phyloP scores from a whole-genome alignment of 2,888 invertebrate genomes.

The Morpho deidamia region DNA sequence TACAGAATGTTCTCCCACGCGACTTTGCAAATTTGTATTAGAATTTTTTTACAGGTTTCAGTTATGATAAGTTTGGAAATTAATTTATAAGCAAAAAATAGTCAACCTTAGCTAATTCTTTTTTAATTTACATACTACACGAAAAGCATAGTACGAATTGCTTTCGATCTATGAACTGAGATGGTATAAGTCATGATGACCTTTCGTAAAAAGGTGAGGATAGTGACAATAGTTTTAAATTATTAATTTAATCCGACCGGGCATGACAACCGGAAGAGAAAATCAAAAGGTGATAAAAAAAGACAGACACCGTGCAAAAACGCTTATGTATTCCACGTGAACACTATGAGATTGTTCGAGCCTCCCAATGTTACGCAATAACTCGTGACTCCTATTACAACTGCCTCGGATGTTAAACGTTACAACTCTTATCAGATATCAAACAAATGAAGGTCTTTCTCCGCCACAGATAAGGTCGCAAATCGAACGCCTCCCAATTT shows the following conservation, averaged over 20 bases:
- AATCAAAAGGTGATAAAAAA: constrained; percentile 24
- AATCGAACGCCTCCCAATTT: constrained; percentile 26
- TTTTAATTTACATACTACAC: no score
- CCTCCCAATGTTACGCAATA: constrained; percentile 59
- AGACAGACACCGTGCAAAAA: constrained; percentile 30
- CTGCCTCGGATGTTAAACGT: constrained; percentile 47
- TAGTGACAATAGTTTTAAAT: no score
- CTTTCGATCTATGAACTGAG: no score
- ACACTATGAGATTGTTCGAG: constrained; percentile 53
- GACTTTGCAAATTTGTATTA: no score
- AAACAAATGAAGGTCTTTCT: constrained; percentile 39
- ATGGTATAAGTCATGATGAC: no score
- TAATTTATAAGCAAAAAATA: no score
- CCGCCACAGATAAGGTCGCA: constrained; percentile 31
- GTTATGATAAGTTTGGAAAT: no score
- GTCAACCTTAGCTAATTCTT: no score
- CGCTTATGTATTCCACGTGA: constrained; percentile 47
- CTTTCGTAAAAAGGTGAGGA: no score
- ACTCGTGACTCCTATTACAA: constrained; percentile 72
- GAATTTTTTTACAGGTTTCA: no score
- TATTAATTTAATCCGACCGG: constrained; percentile 19
- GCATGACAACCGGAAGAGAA: constrained; percentile 28
- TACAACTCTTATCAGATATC: constrained; percentile 38
- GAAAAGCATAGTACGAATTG: no score
- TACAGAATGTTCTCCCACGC: no score